Evolutionary conservation across 2,888 invertebrate genomes (phyloP), one percentile per base, ranked within the genome.

Genomic region (Apamea monoglypha): DNA sequence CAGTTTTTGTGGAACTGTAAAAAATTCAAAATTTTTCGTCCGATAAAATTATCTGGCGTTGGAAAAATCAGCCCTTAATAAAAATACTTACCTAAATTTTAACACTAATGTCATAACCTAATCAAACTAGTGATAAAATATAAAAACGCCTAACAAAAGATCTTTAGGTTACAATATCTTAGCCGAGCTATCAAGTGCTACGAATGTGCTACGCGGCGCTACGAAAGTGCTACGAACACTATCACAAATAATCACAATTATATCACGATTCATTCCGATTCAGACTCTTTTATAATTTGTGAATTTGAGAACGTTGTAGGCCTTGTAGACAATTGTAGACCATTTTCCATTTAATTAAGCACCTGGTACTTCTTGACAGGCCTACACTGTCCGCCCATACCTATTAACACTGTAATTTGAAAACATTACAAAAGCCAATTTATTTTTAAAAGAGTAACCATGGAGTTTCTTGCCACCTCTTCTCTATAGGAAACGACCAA

Each of bases 201-300:
- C 69, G 84, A 32, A 29, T 12, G 5, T 50, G 84, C 80, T 81
- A 84, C 81, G 69, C 56, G 29, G 0, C 12, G 63, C 81, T 78
- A 83, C 69, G 79, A 69, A 47, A 10, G 16, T 16, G 63, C 80
- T 83, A 77, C 68, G 56, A 21, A 21, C 32, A 32, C 8, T 16
- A 16, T 53, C 25, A 32, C 10, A 36, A 0, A 36, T 36, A 44
- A 16, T 50, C 25, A 32, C 10, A 36, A 0, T 56, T 36, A 44
- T 44, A 32, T 36, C 16, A 6, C 18, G 4, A 74, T 53, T 75
- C 12, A 18, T 56, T 56, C 25, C 10, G 25, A 56, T 2, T 10
- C 56, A 8, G 1, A 56, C 7, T 56, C n/a, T 56, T 25, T 53
- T 56, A 56, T 25, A 10, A 25, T 56, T 12, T 25, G 4, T n/a